Conservation (phyloP, 1,140 invertebrate species). For the Drosophila sp. region DNA sequence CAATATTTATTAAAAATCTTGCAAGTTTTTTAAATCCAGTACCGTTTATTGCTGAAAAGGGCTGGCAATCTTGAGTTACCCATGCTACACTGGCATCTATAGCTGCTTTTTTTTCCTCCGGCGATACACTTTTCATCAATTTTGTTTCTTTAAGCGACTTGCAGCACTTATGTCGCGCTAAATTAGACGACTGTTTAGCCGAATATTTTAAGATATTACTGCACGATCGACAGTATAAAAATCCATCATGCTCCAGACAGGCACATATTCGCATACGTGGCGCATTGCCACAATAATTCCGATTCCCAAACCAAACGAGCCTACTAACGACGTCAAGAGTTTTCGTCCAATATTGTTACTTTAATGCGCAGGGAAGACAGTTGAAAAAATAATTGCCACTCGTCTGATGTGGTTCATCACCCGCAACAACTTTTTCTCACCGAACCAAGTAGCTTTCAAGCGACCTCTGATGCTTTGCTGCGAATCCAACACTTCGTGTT, state of each 20-base stretch:
- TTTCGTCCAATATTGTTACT: too few relatives aligned
- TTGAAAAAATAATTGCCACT: too few relatives aligned
- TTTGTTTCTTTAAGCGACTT: constrained; percentile 17
- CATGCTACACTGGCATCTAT: constrained; percentile 21
- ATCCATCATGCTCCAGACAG: neutral
- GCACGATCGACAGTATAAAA: constrained; percentile 26
- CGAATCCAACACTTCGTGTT: too few relatives aligned
- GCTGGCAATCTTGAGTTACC: constrained; percentile 33
- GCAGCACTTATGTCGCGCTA: constrained; percentile 19
- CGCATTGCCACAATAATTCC: too few relatives aligned
- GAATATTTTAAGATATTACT: constrained; percentile 27
- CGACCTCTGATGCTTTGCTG: too few relatives aligned
- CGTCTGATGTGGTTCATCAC: too few relatives aligned
- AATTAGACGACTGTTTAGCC: constrained; percentile 9
- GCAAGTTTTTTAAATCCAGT: constrained; percentile 20
- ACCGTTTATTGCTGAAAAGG: constrained; percentile 28
- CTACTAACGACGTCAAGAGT: too few relatives aligned
- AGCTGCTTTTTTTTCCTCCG: neutral
- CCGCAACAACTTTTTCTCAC: too few relatives aligned
- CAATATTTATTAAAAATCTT: neutral
- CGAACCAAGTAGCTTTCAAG: too few relatives aligned
- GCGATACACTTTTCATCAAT: constrained; percentile 7
- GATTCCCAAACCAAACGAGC: too few relatives aligned
- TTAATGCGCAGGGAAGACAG: too few relatives aligned
- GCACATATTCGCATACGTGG: too few relatives aligned